A percentile compares a stretch with the other conserved stretches of the same genome.
Evolutionary conservation across 2,888 invertebrate genomes (phyloP).

Genomic region (Eristalis pertinax): DNA sequence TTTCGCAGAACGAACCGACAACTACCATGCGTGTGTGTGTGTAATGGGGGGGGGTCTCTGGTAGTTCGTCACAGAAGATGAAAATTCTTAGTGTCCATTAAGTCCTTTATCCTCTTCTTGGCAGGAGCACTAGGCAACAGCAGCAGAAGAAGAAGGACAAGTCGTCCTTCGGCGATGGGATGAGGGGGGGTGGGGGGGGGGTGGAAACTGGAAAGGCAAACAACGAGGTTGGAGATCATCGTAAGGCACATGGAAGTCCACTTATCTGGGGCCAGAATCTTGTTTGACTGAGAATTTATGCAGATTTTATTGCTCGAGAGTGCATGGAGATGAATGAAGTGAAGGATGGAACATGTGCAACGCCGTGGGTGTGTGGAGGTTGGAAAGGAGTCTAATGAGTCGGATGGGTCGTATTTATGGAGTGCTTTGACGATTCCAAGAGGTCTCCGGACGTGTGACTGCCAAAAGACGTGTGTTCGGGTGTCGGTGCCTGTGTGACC

Average conservation of each 20-base stretch:
- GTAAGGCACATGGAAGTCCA: conserved; percentile 59
- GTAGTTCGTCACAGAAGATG: conserved; percentile 61
- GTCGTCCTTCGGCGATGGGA: conserved; percentile 4
- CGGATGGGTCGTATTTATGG: background rate
- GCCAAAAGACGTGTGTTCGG: background rate
- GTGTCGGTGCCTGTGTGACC: too few relatives aligned
- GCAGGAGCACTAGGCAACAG: conserved; percentile 8
- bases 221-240: conserved; percentile 44
- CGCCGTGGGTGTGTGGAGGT: background rate
- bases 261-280: conserved; percentile 52
- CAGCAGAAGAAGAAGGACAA: background rate
- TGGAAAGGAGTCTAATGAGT: conserved; percentile 10
- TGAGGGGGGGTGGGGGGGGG: too few relatives aligned
- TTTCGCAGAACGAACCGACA: conserved; percentile 3
- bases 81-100: conserved; percentile 68
- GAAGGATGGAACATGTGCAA: background rate
- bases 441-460: background rate
- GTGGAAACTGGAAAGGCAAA: background rate
- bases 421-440: background rate
- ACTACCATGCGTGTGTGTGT: background rate
- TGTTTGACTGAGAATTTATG: conserved; percentile 39
- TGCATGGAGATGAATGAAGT: background rate
- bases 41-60: background rate
- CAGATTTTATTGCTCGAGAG: conserved; percentile 28
- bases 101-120: conserved; percentile 58